Evolutionary conservation across 2,797 vertebrate species (phyloP).

Genomic region (Peromyscus attwateri): DNA sequence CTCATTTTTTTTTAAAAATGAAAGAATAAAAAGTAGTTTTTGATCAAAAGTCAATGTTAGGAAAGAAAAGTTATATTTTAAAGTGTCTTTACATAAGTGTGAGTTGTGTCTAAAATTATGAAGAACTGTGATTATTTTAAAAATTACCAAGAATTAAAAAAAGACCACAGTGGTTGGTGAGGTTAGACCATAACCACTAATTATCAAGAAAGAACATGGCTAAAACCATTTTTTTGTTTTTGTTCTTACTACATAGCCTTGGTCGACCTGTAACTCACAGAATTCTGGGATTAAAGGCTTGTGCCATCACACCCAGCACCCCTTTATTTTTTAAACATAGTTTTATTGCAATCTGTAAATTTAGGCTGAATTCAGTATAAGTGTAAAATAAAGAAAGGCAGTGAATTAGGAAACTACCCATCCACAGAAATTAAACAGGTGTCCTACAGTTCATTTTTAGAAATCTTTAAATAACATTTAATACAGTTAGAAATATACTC

Average conservation of each 20-base stretch:
- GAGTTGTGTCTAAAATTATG: neutral
- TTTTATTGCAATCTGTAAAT: neutral
- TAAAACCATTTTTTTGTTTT: neutral
- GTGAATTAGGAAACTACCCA: neutral
- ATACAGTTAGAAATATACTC: neutral
- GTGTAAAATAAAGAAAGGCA: neutral
- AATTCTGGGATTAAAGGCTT: neutral
- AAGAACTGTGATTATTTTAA: neutral
- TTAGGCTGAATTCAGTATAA: conserved; percentile 19
- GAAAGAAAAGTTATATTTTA: neutral
- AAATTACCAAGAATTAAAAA: neutral
- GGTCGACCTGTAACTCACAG: neutral
- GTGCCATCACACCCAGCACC: neutral
- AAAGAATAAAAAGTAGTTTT: neutral
- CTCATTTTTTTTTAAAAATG: conserved; percentile 36
- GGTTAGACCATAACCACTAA: neutral
- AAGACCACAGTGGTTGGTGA: neutral
- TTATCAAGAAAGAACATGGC: neutral
- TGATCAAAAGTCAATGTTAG: neutral
- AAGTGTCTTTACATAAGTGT: neutral
- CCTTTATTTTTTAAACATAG: neutral
- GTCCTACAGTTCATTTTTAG: neutral
- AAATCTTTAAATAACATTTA: conserved; percentile 37
- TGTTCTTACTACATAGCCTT: neutral
- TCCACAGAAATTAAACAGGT: neutral